Evolutionary conservation across 2,888 invertebrate genomes (phyloP).

Genomic region (Tetrapedia diversipes): DNA sequence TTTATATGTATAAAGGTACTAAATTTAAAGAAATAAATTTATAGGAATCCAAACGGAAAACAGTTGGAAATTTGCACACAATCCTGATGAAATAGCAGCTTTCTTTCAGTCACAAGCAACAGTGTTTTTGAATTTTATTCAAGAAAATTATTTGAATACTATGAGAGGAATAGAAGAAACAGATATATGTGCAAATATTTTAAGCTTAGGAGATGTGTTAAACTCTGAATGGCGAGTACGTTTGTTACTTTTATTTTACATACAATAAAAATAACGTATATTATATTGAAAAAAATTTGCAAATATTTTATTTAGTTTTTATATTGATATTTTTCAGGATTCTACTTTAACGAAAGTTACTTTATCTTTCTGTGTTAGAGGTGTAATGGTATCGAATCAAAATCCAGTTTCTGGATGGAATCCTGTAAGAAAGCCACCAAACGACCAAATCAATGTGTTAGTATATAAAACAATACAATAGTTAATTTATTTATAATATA

Average conservation of each 20-base stretch:
- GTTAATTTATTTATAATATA: not conserved
- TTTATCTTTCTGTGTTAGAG: constrained; percentile 84
- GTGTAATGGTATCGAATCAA: constrained; percentile 89
- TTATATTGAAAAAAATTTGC: constrained; percentile 2
- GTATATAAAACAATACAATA: constrained; percentile 23
- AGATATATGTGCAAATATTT: constrained; percentile 85
- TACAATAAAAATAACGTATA: not conserved
- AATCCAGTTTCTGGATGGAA: constrained; percentile 89
- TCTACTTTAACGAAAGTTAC: constrained; percentile 73
- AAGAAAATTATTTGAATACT: constrained; percentile 90
- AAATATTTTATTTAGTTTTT: constrained; percentile 1
- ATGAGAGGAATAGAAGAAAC: constrained; percentile 85
- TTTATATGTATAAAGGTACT: not conserved
- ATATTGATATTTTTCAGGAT: constrained; percentile 70
- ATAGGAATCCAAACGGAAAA: constrained; percentile 78
- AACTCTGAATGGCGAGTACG: constrained; percentile 87
- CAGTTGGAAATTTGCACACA: constrained; percentile 84
- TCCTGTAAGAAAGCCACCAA: constrained; percentile 85
- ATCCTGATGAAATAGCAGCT: constrained; percentile 87
- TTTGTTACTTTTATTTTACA: constrained; percentile 61
- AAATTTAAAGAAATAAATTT: constrained; percentile 46
- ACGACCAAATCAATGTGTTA: constrained; percentile 52
- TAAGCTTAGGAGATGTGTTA: constrained; percentile 89
- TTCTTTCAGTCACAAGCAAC: constrained; percentile 88
- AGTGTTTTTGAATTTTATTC: constrained; percentile 88